Evolutionary conservation across 1,140 invertebrate genomes (phyloP), one percentile per base, ranked within the genome.

Genomic region (Drosophila punjabiensis): DNA sequence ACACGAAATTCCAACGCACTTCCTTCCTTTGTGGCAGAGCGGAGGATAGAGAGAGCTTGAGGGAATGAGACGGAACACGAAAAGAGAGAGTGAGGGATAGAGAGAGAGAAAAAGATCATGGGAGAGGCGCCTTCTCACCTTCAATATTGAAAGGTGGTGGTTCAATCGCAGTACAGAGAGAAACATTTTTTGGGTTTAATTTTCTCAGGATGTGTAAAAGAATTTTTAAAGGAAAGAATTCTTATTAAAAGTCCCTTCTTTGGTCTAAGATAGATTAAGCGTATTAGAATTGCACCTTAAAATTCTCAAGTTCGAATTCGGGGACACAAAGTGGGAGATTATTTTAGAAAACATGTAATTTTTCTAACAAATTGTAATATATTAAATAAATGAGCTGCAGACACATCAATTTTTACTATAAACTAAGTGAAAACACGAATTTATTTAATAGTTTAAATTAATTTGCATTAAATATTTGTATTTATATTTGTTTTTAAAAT

Each of bases 61-160:
- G 16, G 7, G 8, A 41, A 10, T 20, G 14, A 16, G 43, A 32
- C 5, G 14, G 16, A 41, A 3, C 16, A 30, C 0, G n/a, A n/a
- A n/a, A 14, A 18, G 39, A 14, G 41, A 28, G 24, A 20, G 24
- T 24, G 30, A 47, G 18, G 16, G 20, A 35, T 20, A 14, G 3
- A 39, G 24, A 33, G 14, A 45, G 20, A 37, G 18, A 14, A 9
- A 24, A n/a, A 14, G 33, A n/a, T 56, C 55, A 11, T 9, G 20
- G 7, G 55, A 56, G 55, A 56, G 35, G 55, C 55, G 24, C 48
- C 28, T 10, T 32, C 50, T 69, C 37, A 55, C 63, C 63, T 71
- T 71, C 64, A 71, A 71, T 47, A 68, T 71, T 68, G 76, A 78
- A 69, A 69, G 76, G 68, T 68, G 62, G 63, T 66, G 10, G 47